A percentile compares a stretch with the other conserved stretches of the same genome.
These are phyloP conservation scores for Poeciliopsis retropinna DNA, from an alignment of 2,113 vertebrate genomes.

Conservation along the genomic window DNA sequence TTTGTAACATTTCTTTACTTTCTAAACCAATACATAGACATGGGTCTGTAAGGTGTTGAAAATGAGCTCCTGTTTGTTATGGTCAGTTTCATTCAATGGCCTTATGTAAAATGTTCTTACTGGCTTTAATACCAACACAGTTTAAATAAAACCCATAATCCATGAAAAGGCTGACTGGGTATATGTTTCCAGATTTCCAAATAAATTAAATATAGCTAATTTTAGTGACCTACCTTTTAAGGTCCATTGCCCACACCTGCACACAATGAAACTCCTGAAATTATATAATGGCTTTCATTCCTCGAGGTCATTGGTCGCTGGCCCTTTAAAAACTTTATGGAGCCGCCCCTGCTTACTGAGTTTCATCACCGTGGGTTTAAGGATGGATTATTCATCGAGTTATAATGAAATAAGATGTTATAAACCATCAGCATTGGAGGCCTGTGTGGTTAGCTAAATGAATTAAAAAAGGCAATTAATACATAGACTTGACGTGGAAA, in stretches of 20 bases:
- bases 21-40: background rate
- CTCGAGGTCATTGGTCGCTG: background rate
- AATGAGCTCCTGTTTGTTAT: background rate
- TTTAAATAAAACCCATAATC: background rate
- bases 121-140: background rate
- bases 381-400: slow-evolving; percentile 28
- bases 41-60: background rate
- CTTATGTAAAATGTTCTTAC: background rate
- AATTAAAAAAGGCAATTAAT: background rate
- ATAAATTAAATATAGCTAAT: background rate
- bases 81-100: background rate
- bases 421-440: slow-evolving; percentile 9
- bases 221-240: background rate
- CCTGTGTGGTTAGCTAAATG: no score
- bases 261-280: background rate
- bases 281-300: background rate
- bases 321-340: background rate
- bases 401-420: slow-evolving; percentile 36
- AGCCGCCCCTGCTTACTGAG: background rate
- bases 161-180: background rate
- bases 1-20: background rate
- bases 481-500: no score
- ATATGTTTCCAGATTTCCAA: background rate
- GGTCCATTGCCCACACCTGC: background rate
- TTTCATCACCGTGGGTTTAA: slow-evolving; percentile 60